These are phyloP conservation scores for Stenopsyche tienmushanensis DNA, from an alignment of 1,140 invertebrate genomes.

Conservation along the genomic window DNA sequence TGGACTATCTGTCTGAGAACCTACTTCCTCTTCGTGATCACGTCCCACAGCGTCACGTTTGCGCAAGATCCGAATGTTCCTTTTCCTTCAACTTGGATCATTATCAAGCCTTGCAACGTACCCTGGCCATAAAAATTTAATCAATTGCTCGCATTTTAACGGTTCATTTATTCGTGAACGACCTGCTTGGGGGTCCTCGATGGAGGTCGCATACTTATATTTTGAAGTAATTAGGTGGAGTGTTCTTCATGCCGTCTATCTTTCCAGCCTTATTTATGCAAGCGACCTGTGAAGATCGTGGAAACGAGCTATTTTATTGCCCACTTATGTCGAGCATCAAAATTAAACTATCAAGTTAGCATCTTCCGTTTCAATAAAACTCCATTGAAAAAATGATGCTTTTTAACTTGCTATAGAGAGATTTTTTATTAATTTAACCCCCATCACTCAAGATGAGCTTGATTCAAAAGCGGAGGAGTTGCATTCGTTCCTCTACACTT, in stretches of 20 bases:
- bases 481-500: too few species aligned
- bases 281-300: not conserved
- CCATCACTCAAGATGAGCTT: too few species aligned
- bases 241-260: conserved; percentile 27
- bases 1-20: not conserved
- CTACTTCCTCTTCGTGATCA: too few species aligned
- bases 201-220: conserved; percentile 11
- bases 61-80: not conserved
- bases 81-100: not conserved
- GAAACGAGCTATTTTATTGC: conserved; percentile 13
- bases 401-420: too few species aligned
- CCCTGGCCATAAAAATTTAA: conserved; percentile 27
- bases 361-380: not conserved
- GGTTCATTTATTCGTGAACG: conserved; percentile 23
- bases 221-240: conserved; percentile 35
- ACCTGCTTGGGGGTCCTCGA: not conserved
- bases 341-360: not conserved
- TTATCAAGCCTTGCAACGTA: conserved; percentile 6
- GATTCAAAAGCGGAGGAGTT: too few species aligned
- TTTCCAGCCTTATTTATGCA: conserved; percentile 25
- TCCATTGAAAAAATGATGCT: not conserved
- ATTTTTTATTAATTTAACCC: too few species aligned
- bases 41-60: not conserved
- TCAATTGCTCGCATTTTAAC: conserved; percentile 28
- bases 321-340: not conserved